Conservation (phyloP, 1,140 invertebrate genomes). For the Pinna nobilis region DNA sequence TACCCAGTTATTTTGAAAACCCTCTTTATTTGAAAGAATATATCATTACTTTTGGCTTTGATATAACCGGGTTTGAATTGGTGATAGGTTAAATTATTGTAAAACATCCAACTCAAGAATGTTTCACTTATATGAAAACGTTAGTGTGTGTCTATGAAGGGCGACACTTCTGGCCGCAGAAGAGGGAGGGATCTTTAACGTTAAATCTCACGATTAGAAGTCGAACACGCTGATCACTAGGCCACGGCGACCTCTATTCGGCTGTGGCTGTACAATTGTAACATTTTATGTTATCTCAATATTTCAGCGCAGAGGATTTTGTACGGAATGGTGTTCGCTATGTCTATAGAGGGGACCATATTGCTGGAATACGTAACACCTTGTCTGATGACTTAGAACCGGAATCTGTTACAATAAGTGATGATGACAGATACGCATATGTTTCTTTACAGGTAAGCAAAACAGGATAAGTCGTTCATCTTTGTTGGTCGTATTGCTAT, state of each 20-base stretch:
- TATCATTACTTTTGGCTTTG: too few relatives aligned
- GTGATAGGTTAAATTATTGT: too few relatives aligned
- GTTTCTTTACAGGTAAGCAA: slow-evolving; percentile 25
- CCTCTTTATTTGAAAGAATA: too few relatives aligned
- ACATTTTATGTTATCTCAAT: neutral
- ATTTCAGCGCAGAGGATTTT: slow-evolving; percentile 1
- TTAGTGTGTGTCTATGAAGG: too few relatives aligned
- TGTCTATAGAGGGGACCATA: slow-evolving; percentile 26
- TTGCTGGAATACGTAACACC: slow-evolving; percentile 18
- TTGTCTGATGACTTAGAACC: slow-evolving; percentile 32
- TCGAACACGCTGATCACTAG: neutral
- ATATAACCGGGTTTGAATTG: too few relatives aligned
- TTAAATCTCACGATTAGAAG: neutral
- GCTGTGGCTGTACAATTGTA: too few relatives aligned
- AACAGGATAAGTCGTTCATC: neutral
- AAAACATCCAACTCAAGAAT: too few relatives aligned
- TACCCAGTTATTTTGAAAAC: too few relatives aligned
- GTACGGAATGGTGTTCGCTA: slow-evolving; percentile 20
- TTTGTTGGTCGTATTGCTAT: neutral
- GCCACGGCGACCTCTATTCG: too few relatives aligned
- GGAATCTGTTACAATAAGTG: slow-evolving; percentile 21
- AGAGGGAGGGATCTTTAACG: neutral
- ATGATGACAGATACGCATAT: slow-evolving; percentile 27
- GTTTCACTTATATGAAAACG: too few relatives aligned
- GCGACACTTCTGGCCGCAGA: too few relatives aligned